A percentile compares a stretch with the other conserved stretches of the same genome.
phyloP scores from a whole-genome alignment of 2,797 vertebrate genomes.

The Serranus cabrilla region DNA sequence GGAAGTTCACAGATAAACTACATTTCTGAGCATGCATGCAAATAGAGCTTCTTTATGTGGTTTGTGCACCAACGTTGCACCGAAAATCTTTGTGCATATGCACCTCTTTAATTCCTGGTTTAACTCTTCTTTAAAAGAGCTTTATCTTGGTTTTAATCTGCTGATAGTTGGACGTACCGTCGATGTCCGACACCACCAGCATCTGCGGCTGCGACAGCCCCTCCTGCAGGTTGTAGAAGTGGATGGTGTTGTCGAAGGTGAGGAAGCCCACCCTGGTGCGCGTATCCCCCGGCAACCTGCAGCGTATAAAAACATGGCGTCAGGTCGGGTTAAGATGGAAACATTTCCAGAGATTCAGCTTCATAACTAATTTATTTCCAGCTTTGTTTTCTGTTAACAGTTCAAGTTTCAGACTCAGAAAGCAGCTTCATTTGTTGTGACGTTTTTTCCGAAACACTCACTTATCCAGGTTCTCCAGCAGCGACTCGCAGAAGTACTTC shows the following conservation, averaged over 20 bases:
- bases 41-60: no score
- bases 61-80: no score
- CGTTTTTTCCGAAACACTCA: conserved; percentile 78
- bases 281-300: conserved; percentile 94
- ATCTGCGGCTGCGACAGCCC: conserved; percentile 97
- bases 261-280: conserved; percentile 95
- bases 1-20: no score
- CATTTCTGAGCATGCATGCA: no score
- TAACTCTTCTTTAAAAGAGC: no score
- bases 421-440: no score
- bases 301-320: neutral
- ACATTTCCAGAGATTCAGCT: neutral
- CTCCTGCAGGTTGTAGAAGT: conserved; percentile 98
- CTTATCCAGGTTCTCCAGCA: conserved; percentile 96
- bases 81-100: no score
- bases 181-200: conserved; percentile 97
- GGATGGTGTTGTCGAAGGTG: conserved; percentile 97
- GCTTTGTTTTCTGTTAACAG: no score
- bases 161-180: conserved; percentile 93
- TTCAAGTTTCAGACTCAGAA: no score
- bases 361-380: neutral
- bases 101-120: no score
- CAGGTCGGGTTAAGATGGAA: neutral
- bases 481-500: conserved; percentile 91
- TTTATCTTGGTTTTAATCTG: no score